Base-by-base conservation (phyloP, 2,113 vertebrate species). In the Phycodurus eques region DNA sequence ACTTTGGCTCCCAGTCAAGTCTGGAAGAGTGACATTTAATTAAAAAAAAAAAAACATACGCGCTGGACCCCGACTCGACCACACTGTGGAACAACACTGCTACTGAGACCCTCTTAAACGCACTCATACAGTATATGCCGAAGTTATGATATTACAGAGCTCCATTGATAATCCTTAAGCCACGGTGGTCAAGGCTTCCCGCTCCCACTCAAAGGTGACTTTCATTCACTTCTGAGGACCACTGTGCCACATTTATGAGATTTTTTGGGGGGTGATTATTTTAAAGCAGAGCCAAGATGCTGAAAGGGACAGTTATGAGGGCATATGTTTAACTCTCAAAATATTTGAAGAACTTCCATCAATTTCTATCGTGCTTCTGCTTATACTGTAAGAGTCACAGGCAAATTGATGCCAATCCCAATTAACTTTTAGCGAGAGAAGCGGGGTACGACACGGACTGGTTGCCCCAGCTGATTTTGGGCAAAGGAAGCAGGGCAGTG, bases 201-300 rank as follows among this genome's bases (percentile, higher is more conserved):
- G 69, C 81, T 67, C 68, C 66, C 54, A 51, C 81, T 90, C 83
- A 90, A 91, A 85, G 89, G 82, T 43, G 72, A 83, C 90, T 84
- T 92, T 90, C 80, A 90, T 87, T 73, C 44, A 9, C 42, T 27
- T 79, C 72, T 70, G 72, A 80, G 72, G 75, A 78, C 71, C 73
- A 61, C 76, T 83, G 76, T 76, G 67, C 49, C 43, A 61, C 63
- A 20, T 88, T 92, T 77, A 81, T 79, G 81, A 83, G 83, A 89
- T 80, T 63, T 79, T n/a, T 7, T 4, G 9, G 3, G 35, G 35
- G 6, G 35, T 39, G 82, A 60, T 80, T 57, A 44, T 61, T 67
- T 57, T 63, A 47, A 47, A 15, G 6, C 43, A 13, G 39, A 8
- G 22, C 71, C 78, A 66, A 20, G n/a, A 79, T 15, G 46, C 68